Conservation (phyloP, 2,113 vertebrate species). For the Hassar affinis region DNA sequence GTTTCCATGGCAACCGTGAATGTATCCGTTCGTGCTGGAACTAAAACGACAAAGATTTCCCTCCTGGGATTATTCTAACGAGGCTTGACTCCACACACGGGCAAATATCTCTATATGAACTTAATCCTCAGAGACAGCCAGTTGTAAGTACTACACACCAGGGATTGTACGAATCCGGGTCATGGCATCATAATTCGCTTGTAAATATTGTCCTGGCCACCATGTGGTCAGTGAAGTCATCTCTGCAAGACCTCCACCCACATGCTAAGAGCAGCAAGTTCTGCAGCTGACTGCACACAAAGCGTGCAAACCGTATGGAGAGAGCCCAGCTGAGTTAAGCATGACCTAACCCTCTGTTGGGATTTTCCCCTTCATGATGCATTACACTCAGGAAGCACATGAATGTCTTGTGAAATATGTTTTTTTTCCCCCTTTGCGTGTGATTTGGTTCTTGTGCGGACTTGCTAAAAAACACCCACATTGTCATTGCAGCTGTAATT, state of each 20-base stretch:
- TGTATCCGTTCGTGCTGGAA: conserved; percentile 54
- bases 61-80: conserved; percentile 55
- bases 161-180: neutral
- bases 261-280: conserved; percentile 34
- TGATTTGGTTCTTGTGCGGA: conserved; percentile 14
- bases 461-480: neutral
- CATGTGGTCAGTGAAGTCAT: conserved; percentile 47
- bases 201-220: conserved; percentile 40
- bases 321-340: conserved; percentile 19
- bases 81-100: conserved; percentile 40
- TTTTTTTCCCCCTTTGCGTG: neutral
- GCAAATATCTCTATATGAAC: neutral
- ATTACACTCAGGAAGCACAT: conserved; percentile 22
- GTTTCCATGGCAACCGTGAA: conserved; percentile 55
- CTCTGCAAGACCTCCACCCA: conserved; percentile 34
- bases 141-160: conserved; percentile 2
- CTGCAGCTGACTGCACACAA: conserved; percentile 14
- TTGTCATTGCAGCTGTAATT: conserved; percentile 14
- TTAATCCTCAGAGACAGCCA: conserved; percentile 13
- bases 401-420: conserved; percentile 8
- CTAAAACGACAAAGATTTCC: conserved; percentile 40
- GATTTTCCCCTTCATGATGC: conserved; percentile 49
- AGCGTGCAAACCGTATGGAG: neutral
- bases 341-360: conserved; percentile 46
- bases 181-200: conserved; percentile 25